These are phyloP conservation scores for Equus quagga DNA, from an alignment of 2,113 vertebrate genomes.

Conservation along the genomic window DNA sequence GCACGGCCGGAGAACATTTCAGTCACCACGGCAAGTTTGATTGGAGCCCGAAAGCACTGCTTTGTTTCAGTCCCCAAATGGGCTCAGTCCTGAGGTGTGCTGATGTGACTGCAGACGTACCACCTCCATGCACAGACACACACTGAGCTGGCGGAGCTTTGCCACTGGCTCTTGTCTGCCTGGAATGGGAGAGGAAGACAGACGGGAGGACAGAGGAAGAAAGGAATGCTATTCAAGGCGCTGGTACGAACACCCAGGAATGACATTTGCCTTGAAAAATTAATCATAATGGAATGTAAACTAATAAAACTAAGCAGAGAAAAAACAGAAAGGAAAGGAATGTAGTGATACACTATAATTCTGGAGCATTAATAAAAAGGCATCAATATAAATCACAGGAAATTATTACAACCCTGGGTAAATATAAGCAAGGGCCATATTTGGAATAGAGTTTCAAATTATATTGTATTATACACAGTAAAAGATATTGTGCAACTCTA, in stretches of 20 bases:
- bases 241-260: conserved; percentile 36
- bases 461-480: conserved; percentile 72
- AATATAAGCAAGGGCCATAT: conserved; percentile 77
- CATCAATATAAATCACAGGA: conserved; percentile 86
- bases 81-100: not conserved
- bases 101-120: not conserved
- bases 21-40: not conserved
- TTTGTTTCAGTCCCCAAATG: not conserved
- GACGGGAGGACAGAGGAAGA: conserved; percentile 18
- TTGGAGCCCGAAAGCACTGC: not conserved
- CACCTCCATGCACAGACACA: not conserved
- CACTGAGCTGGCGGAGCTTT: not conserved
- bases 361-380: conserved; percentile 79
- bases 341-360: conserved; percentile 72
- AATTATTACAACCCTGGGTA: conserved; percentile 83
- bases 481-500: conserved; percentile 75
- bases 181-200: not conserved
- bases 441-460: conserved; percentile 79
- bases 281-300: conserved; percentile 64
- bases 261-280: conserved; percentile 50
- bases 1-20: not conserved
- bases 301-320: conserved; percentile 48
- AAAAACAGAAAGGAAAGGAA: conserved; percentile 71
- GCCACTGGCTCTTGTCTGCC: not conserved
- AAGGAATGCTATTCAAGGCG: not conserved